Base-by-base conservation (phyloP, 2,113 vertebrate species). In the Gobiocypris rarus region DNA sequence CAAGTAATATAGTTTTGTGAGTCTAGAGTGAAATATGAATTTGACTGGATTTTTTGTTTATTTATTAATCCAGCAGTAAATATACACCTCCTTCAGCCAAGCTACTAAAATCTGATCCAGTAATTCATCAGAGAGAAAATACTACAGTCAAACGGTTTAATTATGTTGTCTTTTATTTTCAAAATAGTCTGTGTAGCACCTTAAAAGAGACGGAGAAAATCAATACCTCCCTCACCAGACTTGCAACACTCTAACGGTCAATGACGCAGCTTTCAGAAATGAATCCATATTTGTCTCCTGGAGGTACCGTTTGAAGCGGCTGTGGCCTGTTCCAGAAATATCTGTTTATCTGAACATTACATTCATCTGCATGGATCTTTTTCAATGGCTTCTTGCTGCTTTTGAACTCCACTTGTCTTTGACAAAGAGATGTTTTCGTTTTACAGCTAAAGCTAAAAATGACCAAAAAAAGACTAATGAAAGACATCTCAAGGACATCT, bases 341-440 rank as follows among this genome's bases (percentile, higher is more conserved):
- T 92, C 89, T 91, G 91, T 92, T 92, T 90, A 91, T 91, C 86
- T 87, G 83, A 88, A 69, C 70, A 87, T 85, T 89, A 88, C 48
- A 90, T 91, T 88, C 88, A 91, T 93, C 90, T 89, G 85, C 87
- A 91, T 85, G 89, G 76, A 73, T 85, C 85, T 89, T 86, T 85
- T 87, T 88, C 84, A 83, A 83, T 22, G 82, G 86, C 84, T 89
- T 83, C 85, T 87, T 58, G 87, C 54, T 85, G 75, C 14, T 69
- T 91, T 91, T 89, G 89, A 91, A 91, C 90, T 88, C 85, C 45
- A 86, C 10, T 80, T 56, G 88, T 19, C 13, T 45, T 67, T 59
- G 78, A 84, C 71, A 71, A 85, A 83, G 52, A 82, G 76, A 89
- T 89, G 87, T 26, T 74, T 82, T 81, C 34, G 2, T 19, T 52